These are phyloP conservation scores for Puma concolor DNA, from an alignment of 2,113 vertebrate species.

Conservation along the genomic window DNA sequence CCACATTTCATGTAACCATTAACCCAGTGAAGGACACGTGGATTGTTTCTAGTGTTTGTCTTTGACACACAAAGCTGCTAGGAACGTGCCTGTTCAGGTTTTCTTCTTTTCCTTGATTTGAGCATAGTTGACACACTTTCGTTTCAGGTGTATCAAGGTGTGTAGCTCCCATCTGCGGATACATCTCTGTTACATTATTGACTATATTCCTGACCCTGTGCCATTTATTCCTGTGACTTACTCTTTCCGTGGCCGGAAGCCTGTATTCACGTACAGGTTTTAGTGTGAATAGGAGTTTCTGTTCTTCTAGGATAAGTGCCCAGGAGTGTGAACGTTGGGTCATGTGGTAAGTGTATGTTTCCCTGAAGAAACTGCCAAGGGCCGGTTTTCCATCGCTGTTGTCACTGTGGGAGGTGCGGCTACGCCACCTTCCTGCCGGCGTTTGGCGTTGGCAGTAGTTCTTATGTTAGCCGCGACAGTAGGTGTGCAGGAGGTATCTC, in stretches of 20 bases:
- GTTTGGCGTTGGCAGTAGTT: neutral
- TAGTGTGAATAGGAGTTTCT: neutral
- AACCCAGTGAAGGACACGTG: neutral
- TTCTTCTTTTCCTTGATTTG: neutral
- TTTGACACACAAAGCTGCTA: neutral
- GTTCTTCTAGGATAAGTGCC: constrained; percentile 24
- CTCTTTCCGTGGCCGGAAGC: neutral
- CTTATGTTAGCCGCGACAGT: neutral
- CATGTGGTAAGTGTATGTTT: neutral
- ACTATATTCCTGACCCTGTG: neutral
- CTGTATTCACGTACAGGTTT: neutral
- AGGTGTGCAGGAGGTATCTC: neutral
- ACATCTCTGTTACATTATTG: neutral
- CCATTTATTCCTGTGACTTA: neutral
- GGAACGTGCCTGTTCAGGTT: neutral
- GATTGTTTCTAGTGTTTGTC: neutral
- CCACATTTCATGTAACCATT: neutral
- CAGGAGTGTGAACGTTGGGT: neutral
- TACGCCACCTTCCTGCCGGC: neutral
- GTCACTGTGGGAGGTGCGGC: neutral
- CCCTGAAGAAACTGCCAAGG: neutral
- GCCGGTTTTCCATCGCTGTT: neutral
- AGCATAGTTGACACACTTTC: neutral
- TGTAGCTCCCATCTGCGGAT: neutral
- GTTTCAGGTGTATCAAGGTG: neutral